Base-by-base conservation (phyloP, 2,888 invertebrate genomes). In the Heliconius hortense region DNA sequence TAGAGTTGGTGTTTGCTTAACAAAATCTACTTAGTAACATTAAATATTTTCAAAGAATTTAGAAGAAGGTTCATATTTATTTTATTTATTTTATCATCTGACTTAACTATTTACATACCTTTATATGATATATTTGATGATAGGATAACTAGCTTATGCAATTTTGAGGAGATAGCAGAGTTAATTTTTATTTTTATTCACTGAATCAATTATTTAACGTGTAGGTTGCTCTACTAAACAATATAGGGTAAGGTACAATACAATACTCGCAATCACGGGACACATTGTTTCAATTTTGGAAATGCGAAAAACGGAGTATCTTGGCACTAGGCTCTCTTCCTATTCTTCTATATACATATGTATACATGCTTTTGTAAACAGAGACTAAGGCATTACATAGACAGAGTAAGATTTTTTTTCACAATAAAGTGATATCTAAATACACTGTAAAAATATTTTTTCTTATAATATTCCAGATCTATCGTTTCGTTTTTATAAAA, bases 1-100 rank as follows among this genome's bases (percentile, higher is more conserved):
- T 53, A 64, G n/a, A 35, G 39, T n/a, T 39, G 39, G 21, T 68
- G 26, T 68, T 68, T 68, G 68, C 11, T 68, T n/a, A 53, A 53
- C 31, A 68, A 68, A 13, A 48, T 68, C 2, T 68, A 68, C 28
- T 68, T 28, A 28, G 53, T 53, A 15, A 28, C 53, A 53, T 68
- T n/a, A 53, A 68, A 68, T 48, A 53, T 68, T 68, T 31, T 68
- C 21, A 68, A 68, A 43, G 53, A 53, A 13, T 53, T 21, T 11
- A 48, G 15, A 28, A 28, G 28, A 48, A 1, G 10, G 21, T 39
- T 39, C 7, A 26, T n/a, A 48, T 48, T 48, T 68, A 4, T 10
- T 28, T 48, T n/a, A 4, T 10, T 48, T 68, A 10, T 4, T 28
- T 48, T n/a, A 4, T 10, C 28, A 43, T 26, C n/a, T 67, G 63